Evolutionary conservation across 2,888 invertebrate species (phyloP), one percentile per base, ranked within the genome.

Genomic region (Hipparchia semele): DNA sequence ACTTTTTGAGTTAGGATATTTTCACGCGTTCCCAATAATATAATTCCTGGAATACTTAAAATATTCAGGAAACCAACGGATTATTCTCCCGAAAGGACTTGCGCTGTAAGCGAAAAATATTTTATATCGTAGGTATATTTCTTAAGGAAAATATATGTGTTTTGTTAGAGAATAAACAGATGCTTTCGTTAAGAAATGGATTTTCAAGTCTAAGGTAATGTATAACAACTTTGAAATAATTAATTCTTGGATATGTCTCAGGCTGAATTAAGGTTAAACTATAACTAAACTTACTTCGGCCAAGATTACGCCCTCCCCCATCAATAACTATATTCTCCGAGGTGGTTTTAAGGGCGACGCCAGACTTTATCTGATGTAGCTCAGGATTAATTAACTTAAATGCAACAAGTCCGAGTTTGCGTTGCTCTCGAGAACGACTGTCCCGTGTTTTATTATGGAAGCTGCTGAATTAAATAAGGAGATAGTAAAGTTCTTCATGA

Each of bases 341-440:
- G 84, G 84, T 79, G 80, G 81, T 85, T 86, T 84, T 86, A 81
- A 83, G 82, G 86, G 82, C 82, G 83, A 72, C 71, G 66, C 71
- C 78, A 84, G 87, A 87, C 86, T 87, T 86, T 89, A 92, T 90
- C 92, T 84, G 91, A 90, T 92, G 87, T 86, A 86, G 84, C 84
- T 79, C 80, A 82, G 86, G 90, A 90, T 92, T 93, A 92, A 93
- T 93, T 93, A 92, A 91, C 87, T 92, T 91, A 90, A 92, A 92
- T 90, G 93, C 92, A 93, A 92, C 92, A 92, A 92, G 91, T 92
- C 88, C 84, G 86, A 88, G 91, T 92, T 92, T 93, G 90, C 90
- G 82, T 84, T 88, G 87, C 91, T 88, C 90, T 91, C 85, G 81
- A 89, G 87, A 86, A 87, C 85, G 87, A 84, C 88, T 87, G 88